A percentile compares a stretch with the other conserved stretches of the same genome.
These are phyloP conservation scores for Leptinotarsa rubiginosa DNA, from an alignment of 2,888 invertebrate species.

Conservation along the genomic window DNA sequence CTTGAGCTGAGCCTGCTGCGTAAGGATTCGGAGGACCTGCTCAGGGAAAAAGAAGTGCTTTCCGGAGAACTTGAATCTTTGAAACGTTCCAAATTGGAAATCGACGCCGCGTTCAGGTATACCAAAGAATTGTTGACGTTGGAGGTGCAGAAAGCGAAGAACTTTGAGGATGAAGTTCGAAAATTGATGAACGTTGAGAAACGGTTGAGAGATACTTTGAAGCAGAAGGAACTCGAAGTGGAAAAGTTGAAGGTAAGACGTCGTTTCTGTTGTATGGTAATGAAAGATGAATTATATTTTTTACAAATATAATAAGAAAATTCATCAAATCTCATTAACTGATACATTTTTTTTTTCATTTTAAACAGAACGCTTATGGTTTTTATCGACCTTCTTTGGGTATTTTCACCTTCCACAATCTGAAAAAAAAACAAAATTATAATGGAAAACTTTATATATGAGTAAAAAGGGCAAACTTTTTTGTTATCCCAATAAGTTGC, in stretches of 20 bases:
- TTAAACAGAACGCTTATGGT: too few relatives aligned
- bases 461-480: too few relatives aligned
- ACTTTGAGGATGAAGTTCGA: conserved; percentile 53
- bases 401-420: too few relatives aligned
- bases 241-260: conserved; percentile 56
- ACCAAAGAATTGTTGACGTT: conserved; percentile 56
- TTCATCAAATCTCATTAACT: too few relatives aligned
- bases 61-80: conserved; percentile 50
- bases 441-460: too few relatives aligned
- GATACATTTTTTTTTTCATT: too few relatives aligned
- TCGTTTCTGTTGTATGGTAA: not conserved
- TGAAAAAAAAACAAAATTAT: too few relatives aligned
- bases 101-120: conserved; percentile 56
- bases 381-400: too few relatives aligned
- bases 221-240: conserved; percentile 52
- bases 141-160: conserved; percentile 50
- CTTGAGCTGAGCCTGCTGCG: conserved; percentile 52
- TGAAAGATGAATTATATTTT: too few relatives aligned
- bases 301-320: too few relatives aligned
- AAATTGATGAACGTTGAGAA: conserved; percentile 49
- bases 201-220: conserved; percentile 50
- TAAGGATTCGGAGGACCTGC: conserved; percentile 49
- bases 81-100: conserved; percentile 52
- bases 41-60: conserved; percentile 51
- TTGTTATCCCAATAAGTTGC: too few relatives aligned